Conservation (phyloP, 2,888 invertebrate genomes). For the Synanthedon andrenaeformis region DNA sequence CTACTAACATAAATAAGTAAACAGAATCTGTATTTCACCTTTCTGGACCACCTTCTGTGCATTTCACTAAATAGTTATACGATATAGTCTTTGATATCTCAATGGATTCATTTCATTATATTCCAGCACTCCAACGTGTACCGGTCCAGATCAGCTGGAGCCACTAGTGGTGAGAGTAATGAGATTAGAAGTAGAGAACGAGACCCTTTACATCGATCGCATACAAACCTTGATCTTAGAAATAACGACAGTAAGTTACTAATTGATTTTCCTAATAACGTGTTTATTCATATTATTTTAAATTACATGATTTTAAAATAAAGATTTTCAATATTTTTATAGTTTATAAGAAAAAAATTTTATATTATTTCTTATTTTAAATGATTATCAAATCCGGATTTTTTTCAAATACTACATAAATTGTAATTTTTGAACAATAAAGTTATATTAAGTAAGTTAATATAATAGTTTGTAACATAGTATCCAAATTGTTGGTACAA, state of each 20-base stretch:
- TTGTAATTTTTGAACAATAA: too few relatives aligned
- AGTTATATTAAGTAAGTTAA: too few relatives aligned
- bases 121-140: constrained; percentile 55
- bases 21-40: neutral
- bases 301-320: neutral
- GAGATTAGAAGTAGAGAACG: constrained; percentile 45
- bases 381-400: too few relatives aligned
- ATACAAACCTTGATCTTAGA: constrained; percentile 57
- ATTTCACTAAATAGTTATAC: too few relatives aligned
- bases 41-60: too few relatives aligned
- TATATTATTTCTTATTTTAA: too few relatives aligned
- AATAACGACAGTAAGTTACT: constrained; percentile 42
- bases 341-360: too few relatives aligned
- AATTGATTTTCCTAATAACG: too few relatives aligned
- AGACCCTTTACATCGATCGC: constrained; percentile 59
- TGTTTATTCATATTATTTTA: neutral
- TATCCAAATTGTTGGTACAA: neutral
- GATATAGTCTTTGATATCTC: too few relatives aligned
- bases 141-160: constrained; percentile 57
- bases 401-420: too few relatives aligned
- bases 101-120: neutral
- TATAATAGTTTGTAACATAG: too few relatives aligned
- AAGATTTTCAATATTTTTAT: neutral
- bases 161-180: constrained; percentile 21
- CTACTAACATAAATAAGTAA: neutral